A percentile compares a stretch with the other conserved stretches of the same genome.
Evolutionary conservation across 2,888 invertebrate species (phyloP).

Genomic region (Andrena haemorrhoa): DNA sequence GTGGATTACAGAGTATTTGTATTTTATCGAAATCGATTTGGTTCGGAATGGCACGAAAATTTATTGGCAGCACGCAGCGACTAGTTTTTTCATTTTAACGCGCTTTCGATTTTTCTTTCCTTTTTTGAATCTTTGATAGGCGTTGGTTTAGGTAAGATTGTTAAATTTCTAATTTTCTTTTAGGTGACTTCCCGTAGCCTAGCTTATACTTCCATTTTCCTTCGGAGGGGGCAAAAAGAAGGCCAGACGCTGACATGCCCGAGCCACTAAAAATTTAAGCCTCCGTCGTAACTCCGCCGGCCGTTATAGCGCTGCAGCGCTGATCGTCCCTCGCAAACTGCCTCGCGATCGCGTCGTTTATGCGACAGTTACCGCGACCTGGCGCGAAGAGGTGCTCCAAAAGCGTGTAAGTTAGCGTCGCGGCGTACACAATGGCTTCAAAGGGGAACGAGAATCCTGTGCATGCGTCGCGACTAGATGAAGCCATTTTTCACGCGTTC

Average conservation of each 20-base stretch:
- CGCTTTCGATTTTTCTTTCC: too few relatives aligned
- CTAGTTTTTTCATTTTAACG: too few relatives aligned
- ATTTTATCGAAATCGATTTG: too few relatives aligned
- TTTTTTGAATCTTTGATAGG: too few relatives aligned
- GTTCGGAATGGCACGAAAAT: background rate
- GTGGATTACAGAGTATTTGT: too few relatives aligned
- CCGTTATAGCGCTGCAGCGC: conserved; percentile 77
- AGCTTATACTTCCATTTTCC: background rate
- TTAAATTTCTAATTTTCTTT: too few relatives aligned
- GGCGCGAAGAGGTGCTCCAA: conserved; percentile 51
- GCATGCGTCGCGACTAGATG: conserved; percentile 24
- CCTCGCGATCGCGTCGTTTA: conserved; percentile 76
- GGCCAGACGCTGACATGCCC: conserved; percentile 79
- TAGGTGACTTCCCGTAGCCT: too few relatives aligned
- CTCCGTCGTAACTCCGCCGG: conserved; percentile 77
- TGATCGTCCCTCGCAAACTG: conserved; percentile 77
- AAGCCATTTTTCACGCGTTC: conserved; percentile 10
- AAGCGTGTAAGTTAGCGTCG: conserved; percentile 54
- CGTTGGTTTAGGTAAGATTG: too few relatives aligned
- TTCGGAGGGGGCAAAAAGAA: conserved; percentile 71
- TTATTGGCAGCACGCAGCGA: background rate
- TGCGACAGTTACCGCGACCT: conserved; percentile 68
- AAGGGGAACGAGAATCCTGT: conserved; percentile 28
- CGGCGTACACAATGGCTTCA: conserved; percentile 38
- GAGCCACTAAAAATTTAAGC: conserved; percentile 81